Evolutionary conservation across 2,797 vertebrate species (phyloP).

Genomic region (Pipistrellus pygmaeus): DNA sequence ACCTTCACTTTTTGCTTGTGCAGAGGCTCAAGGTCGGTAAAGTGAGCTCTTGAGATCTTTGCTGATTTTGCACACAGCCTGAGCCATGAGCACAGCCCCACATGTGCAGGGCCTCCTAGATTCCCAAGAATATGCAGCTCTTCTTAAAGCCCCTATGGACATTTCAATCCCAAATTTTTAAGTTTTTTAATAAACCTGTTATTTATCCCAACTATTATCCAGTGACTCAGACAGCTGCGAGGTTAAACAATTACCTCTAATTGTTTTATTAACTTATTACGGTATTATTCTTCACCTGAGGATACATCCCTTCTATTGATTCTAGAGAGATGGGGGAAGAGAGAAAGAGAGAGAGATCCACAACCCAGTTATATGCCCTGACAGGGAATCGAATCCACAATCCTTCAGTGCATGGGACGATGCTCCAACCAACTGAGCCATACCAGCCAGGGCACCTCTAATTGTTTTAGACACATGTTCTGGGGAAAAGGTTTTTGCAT

Average conservation of each 20-base stretch:
- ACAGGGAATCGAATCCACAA: neutral
- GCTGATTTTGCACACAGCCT: neutral
- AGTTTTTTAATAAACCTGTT: conserved; percentile 41
- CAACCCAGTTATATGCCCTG: neutral
- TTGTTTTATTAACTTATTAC: conserved; percentile 56
- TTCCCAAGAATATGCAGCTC: neutral
- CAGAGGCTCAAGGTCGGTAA: neutral
- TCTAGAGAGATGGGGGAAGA: too few relatives aligned
- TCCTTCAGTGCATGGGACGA: neutral
- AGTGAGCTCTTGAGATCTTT: neutral
- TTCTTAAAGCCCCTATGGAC: neutral
- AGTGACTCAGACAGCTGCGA: conserved; percentile 46
- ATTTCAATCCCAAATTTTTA: conserved; percentile 33
- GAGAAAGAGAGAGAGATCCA: neutral
- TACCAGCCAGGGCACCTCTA: neutral
- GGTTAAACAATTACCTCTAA: conserved; percentile 64
- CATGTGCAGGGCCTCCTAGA: neutral
- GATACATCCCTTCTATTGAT: neutral
- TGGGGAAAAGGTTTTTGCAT: neutral
- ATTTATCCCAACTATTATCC: conserved; percentile 51
- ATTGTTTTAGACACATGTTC: conserved; percentile 67
- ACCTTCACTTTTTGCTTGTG: neutral
- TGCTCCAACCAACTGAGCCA: neutral
- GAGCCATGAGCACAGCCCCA: neutral
- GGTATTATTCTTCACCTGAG: neutral